Base-by-base conservation (phyloP, 2,113 vertebrate species). In the Malurus cyaneus region DNA sequence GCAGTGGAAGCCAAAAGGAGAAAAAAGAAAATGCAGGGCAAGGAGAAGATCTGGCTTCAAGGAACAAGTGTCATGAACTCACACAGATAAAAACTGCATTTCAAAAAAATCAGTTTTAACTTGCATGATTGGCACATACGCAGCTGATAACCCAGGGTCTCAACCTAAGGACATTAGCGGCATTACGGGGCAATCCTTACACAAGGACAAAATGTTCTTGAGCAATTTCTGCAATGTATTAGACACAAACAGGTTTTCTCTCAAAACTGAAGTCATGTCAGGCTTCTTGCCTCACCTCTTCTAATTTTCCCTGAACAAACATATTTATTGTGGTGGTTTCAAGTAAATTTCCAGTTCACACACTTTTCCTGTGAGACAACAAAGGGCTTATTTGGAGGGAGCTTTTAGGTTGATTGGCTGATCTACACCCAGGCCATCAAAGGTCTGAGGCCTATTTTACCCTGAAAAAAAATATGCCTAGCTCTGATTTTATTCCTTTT, bases 141-240 rank as follows among this genome's bases (percentile, higher is more conserved):
- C 61, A 76, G 71, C 78, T 1, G 26, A 91, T 95, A 94, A 95
- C 94, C 90, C 94, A 89, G 87, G 96, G 96, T 93, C 88, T 84
- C 84, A 93, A 92, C 96, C 88, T 95, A 82, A 96, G 93, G 90
- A 95, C 86, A 66, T 96, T 95, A 96, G 90, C 88, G 93, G 65
- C 79, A 61, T 94, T 94, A 93, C 41, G 79, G 94, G 91, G 92
- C 91, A 89, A 73, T 73, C 92, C 61, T 92, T 52, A 78, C 74
- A 89, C 96, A 97, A 97, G 96, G 97, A 94, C 97, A 97, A 88
- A 93, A 77, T 53, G 94, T 81, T 95, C 92, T 97, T 97, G 95
- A 95, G 67, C 80, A 92, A 95, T 96, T 94, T 95, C 80, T 91
- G 82, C 64, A 49, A 44, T 82, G 31, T 81, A 80, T 95, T 91